Conservation (phyloP, 2,888 invertebrate species). For the Pherbina coryleti region DNA sequence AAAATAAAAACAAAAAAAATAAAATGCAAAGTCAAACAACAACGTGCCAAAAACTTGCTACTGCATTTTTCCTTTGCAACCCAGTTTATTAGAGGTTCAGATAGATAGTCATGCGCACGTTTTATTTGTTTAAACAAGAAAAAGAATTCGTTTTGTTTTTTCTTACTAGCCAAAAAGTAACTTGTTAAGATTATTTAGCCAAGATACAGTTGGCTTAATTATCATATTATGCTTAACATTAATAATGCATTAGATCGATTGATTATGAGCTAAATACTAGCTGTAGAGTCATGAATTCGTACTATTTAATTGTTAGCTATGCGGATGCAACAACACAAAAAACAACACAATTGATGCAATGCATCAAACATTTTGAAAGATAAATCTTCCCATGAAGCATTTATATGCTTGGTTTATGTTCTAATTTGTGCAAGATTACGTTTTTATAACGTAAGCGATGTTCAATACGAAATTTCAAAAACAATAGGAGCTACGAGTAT, state of each 20-base stretch:
- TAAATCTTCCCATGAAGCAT: not conserved
- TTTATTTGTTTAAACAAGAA: slow-evolving; percentile 59
- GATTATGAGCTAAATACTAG: not conserved
- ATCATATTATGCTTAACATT: slow-evolving; percentile 58
- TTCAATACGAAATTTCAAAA: too few species aligned
- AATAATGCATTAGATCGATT: slow-evolving; percentile 51
- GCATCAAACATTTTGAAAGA: too few species aligned
- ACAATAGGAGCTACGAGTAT: too few species aligned
- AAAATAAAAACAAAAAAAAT: slow-evolving; percentile 46
- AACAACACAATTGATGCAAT: too few species aligned
- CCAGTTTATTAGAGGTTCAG: slow-evolving; percentile 39
- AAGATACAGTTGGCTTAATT: slow-evolving; percentile 67
- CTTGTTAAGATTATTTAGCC: slow-evolving; percentile 67
- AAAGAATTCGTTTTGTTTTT: slow-evolving; percentile 22
- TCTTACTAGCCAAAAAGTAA: slow-evolving; percentile 55
- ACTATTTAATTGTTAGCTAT: too few species aligned
- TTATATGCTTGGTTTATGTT: not conserved
- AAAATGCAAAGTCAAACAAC: slow-evolving; percentile 56
- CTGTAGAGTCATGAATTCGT: too few species aligned
- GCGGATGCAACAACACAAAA: too few species aligned
- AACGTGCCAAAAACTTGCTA: slow-evolving; percentile 67
- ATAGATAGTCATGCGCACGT: slow-evolving; percentile 61
- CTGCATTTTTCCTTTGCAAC: slow-evolving; percentile 57
- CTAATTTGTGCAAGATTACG: too few species aligned
- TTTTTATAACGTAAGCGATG: too few species aligned